phyloP scores from a whole-genome alignment of 2,888 invertebrate genomes.

The Pristionchus exspectatus region DNA sequence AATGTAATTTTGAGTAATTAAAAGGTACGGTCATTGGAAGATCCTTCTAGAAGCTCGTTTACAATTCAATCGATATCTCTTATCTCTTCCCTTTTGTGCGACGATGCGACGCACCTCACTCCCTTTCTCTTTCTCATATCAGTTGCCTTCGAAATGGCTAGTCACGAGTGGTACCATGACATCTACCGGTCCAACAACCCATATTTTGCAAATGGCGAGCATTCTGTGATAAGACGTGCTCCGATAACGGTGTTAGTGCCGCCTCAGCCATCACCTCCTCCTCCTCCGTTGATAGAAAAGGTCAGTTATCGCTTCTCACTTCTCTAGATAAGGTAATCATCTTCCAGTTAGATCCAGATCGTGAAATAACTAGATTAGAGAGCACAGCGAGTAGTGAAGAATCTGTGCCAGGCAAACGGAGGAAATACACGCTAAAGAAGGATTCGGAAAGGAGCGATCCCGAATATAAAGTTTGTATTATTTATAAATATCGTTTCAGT shows the following conservation, averaged over 20 bases:
- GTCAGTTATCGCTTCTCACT: neutral
- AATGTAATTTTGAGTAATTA: neutral
- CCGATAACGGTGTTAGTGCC: constrained; percentile 19
- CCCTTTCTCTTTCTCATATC: neutral
- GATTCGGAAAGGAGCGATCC: constrained; percentile 43
- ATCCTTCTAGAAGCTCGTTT: neutral
- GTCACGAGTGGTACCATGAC: neutral
- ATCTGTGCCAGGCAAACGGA: neutral
- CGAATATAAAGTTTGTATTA: neutral
- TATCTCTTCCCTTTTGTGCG: neutral
- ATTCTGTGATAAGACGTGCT: constrained; percentile 1
- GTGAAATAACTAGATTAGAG: neutral
- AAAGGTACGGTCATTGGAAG: neutral
- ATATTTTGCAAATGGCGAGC: neutral
- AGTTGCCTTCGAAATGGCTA: constrained; percentile 13
- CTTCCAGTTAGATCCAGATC: neutral
- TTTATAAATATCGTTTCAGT: neutral
- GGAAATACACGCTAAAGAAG: constrained; percentile 30
- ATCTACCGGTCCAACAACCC: neutral
- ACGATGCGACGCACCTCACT: neutral
- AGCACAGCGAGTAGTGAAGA: constrained; percentile 6
- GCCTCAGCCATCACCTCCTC: neutral
- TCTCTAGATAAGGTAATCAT: neutral
- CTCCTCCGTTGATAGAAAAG: neutral
- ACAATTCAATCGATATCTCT: constrained; percentile 8